Evolutionary conservation across 2,113 vertebrate genomes (phyloP), one percentile per base, ranked within the genome.

Genomic region (Glareola pratincola): DNA sequence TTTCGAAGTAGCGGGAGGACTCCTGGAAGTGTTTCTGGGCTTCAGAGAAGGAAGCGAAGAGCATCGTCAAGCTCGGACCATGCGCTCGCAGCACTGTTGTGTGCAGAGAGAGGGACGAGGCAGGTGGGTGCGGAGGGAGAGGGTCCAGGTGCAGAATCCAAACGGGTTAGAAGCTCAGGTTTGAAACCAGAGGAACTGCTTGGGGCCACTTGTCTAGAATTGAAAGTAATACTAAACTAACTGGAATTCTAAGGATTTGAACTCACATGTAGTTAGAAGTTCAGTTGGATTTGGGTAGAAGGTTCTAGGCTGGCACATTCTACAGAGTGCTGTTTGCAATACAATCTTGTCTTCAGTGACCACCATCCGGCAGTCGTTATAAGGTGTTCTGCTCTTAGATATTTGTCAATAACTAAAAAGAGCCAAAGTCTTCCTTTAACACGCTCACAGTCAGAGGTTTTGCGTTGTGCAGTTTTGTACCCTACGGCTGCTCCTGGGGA

Each of bases 91-190:
- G 29, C 14, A 7, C 21, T 45, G 36, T 6, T 5, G 5, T 6
- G 16, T 8, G 29, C 36, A 69, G 50, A n/a, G 57, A 43, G 56
- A 59, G 59, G 37, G 20, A 47, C 62, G 76, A 24, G 41, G 51
- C 3, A 0, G 5, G 0, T 56, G 48, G 41, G 2, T 56, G 64
- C 16, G 0, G 1, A 51, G 63, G 47, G 47, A 78, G 17, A 51
- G n/a, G 43, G 57, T 53, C 21, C 6, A 23, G 8, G 18, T 20
- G 3, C 36, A 43, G 51, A 14, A 17, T 32, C 43, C n/a, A 66
- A 53, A 41, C 9, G 30, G 36, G 21, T 2, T 21, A 36, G 51
- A 59, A 67, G 4, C 0, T 77, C 26, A 63, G 21, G 17, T 75
- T 60, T 69, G 66, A 50, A 85, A 66, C 4, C 21, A 20, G 20